Base-by-base conservation (phyloP, 2,797 vertebrate species). In the Calcarius lapponicus region DNA sequence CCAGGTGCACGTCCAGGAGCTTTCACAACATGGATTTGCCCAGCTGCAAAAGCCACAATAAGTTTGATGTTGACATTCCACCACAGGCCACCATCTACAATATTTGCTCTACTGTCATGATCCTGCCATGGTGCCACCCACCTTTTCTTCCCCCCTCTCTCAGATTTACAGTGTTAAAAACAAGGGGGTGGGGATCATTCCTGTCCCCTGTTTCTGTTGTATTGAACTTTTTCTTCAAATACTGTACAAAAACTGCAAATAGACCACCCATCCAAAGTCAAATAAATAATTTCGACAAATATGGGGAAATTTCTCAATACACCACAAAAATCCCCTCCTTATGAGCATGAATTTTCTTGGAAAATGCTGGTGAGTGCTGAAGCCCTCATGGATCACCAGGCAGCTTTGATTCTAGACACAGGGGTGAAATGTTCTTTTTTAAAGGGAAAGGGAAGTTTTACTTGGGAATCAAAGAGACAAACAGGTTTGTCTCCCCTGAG, bases 261-360 rank as follows among this genome's bases (percentile, higher is more conserved):
- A 94, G 70, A 74, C 42, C 54, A 61, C 83, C 24, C 47, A 72
- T 24, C 40, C 90, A 36, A 92, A 69, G 86, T 84, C 73, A 96
- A n/a, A n/a, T n/a, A n/a, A n/a, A n/a, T n/a, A n/a, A n/a, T n/a
- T n/a, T n/a, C n/a, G n/a, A 93, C 70, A 85, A 45, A 5, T 3
- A 3, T 0, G 3, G n/a, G 43, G 56, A 65, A 73, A 36, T 86
- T 92, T 79, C 80, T 64, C 51, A 70, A 50, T 10, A 25, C 34
- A 29, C 34, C 38, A 50, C 10, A 66, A 72, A 90, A 80, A 67
- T 60, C 43, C 50, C 42, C 61, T 86, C 42, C 13, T 51, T 83
- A 65, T 74, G 17, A 29, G 17, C 50, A 6, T 13, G 40, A 93
- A 56, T 84, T 93, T 20, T 86, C 70, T 80, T 90, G 58, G 62